Evolutionary conservation across 1,140 invertebrate genomes (phyloP).

Genomic region (Pseudomyrmex cubaensis): DNA sequence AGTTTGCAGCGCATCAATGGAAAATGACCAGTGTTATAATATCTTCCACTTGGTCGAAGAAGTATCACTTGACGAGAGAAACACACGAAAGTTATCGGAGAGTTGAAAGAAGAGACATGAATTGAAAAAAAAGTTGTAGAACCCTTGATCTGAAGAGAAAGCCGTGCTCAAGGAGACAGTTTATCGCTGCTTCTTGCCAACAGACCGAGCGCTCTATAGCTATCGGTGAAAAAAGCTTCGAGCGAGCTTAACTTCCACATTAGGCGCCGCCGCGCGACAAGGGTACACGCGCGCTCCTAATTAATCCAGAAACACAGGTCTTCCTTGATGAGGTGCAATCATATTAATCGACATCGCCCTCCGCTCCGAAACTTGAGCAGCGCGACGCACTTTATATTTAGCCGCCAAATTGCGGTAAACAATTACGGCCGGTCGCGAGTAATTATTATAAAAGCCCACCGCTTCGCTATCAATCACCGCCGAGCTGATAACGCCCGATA

Average conservation of each 20-base stretch:
- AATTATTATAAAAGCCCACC: constrained; percentile 83
- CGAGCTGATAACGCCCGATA: constrained; percentile 68
- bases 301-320: constrained; percentile 23
- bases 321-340: constrained; percentile 52
- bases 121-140: constrained; percentile 25
- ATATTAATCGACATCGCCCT: constrained; percentile 63
- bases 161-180: constrained; percentile 2
- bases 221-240: constrained; percentile 3
- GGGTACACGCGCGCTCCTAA: constrained; percentile 32
- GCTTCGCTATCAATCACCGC: constrained; percentile 79
- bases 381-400: constrained; percentile 57
- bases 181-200: constrained; percentile 33
- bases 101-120: background rate
- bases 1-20: constrained; percentile 35
- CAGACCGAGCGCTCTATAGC: background rate
- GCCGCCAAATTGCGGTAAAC: constrained; percentile 73
- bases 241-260: constrained; percentile 35
- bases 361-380: constrained; percentile 58
- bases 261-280: constrained; percentile 2
- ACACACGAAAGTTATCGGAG: background rate
- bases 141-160: constrained; percentile 14
- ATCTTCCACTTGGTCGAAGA: constrained; percentile 2
- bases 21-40: constrained; percentile 6
- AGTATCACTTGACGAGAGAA: constrained; percentile 17
- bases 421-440: constrained; percentile 77